A percentile compares a stretch with the other conserved stretches of the same genome.
Evolutionary conservation across 2,888 invertebrate genomes (phyloP).

Genomic region (Clistopyga incitator): DNA sequence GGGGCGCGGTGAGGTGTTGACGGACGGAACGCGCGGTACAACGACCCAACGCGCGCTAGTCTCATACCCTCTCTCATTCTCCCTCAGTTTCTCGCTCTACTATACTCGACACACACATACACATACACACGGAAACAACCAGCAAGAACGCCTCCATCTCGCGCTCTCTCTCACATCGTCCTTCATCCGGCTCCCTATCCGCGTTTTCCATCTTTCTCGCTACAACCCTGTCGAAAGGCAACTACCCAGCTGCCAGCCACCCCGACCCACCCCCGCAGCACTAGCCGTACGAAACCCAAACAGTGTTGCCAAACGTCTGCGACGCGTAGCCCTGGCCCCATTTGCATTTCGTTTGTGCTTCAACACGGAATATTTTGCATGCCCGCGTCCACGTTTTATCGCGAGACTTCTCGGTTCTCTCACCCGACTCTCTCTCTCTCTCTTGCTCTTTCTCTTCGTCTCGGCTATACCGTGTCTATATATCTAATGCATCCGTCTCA

Average conservation of each 20-base stretch:
- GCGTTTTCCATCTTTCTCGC: conserved; percentile 29
- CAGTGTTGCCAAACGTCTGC: conserved; percentile 83
- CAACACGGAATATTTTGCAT: conserved; percentile 80
- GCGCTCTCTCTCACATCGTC: conserved; percentile 37
- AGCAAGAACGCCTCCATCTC: conserved; percentile 44
- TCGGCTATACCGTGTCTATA: conserved; percentile 7
- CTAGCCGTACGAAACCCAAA: conserved; percentile 77
- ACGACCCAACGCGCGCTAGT: conserved; percentile 78
- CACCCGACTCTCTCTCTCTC: conserved; percentile 4
- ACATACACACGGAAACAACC: conserved; percentile 14
- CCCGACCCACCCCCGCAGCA: conserved; percentile 61
- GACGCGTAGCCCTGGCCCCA: conserved; percentile 79
- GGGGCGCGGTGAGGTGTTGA: conserved; percentile 81
- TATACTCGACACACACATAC: conserved; percentile 21
- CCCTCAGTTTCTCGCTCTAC: conserved; percentile 61
- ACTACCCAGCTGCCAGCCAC: conserved; percentile 77
- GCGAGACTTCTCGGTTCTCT: conserved; percentile 41
- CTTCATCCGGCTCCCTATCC: conserved; percentile 20
- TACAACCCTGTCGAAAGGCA: conserved; percentile 74
- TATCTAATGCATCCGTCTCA: conserved; percentile 52
- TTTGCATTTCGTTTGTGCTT: conserved; percentile 83
- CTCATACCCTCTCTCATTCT: conserved; percentile 63
- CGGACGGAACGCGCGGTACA: conserved; percentile 81
- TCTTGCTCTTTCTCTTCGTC: neutral
- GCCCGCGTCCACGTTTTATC: conserved; percentile 68